phyloP scores from a whole-genome alignment of 2,797 vertebrate species.

The Numenius phaeopus region DNA sequence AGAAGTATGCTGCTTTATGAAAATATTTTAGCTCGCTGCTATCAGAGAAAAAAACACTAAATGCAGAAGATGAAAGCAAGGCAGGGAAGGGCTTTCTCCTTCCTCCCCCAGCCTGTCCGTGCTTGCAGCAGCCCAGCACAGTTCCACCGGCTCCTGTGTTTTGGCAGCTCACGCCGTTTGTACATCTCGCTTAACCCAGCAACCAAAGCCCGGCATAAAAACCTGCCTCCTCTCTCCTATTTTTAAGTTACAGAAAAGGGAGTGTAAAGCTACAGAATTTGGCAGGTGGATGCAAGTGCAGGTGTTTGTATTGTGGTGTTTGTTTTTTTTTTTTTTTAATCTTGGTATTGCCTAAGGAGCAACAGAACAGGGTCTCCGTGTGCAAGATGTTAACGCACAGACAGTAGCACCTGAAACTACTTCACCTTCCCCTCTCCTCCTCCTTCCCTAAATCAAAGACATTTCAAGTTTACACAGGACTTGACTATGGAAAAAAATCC shows the following conservation, averaged over 20 bases:
- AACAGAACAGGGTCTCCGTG: not conserved
- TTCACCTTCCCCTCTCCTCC: not conserved
- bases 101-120: not conserved
- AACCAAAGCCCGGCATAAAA: not conserved
- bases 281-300: not conserved
- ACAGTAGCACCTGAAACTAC: constrained; percentile 14
- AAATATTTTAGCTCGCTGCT: not conserved
- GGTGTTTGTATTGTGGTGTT: not conserved
- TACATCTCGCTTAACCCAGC: not conserved
- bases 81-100: not conserved
- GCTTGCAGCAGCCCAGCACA: not conserved
- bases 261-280: not conserved
- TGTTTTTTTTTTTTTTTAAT: not conserved
- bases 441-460: not conserved
- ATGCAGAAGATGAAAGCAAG: not conserved
- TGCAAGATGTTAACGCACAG: not conserved
- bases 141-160: not conserved
- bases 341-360: not conserved
- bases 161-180: not conserved
- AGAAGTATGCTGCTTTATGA: not conserved
- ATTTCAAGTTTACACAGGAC: constrained; percentile 44
- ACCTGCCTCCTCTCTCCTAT: not conserved
- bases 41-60: not conserved
- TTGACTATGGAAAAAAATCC: not conserved
- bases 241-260: not conserved